phyloP scores from a whole-genome alignment of 2,797 vertebrate genomes.

The Varecia variegata region DNA sequence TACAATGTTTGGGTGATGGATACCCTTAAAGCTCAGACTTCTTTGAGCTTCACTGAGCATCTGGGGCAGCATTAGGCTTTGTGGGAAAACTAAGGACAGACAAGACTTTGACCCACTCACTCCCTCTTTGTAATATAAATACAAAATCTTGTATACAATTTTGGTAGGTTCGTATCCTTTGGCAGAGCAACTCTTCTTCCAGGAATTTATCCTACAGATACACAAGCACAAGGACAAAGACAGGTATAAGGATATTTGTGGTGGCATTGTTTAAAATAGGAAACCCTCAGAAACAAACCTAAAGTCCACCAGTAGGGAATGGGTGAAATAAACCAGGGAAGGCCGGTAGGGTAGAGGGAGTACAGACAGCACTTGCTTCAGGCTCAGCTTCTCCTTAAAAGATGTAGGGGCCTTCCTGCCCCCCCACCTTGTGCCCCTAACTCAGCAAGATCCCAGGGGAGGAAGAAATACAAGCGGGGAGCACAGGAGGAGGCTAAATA shows the following conservation, averaged over 20 bases:
- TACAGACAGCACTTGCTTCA: neutral
- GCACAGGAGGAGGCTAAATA: constrained; percentile 52
- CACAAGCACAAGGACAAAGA: neutral
- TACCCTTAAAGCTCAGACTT: neutral
- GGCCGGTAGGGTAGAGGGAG: too few species aligned
- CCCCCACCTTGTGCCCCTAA: neutral
- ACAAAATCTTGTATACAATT: neutral
- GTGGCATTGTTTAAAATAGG: neutral
- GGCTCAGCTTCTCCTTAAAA: neutral
- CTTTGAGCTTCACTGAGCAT: neutral
- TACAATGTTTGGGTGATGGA: neutral
- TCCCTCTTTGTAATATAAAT: neutral
- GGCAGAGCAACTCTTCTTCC: neutral
- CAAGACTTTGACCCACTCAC: too few species aligned
- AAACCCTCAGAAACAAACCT: neutral
- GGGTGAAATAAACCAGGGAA: neutral
- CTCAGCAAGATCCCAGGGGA: constrained; percentile 29
- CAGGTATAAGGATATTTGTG: neutral
- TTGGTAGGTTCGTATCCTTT: neutral
- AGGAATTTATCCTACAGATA: neutral
- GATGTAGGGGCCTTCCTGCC: neutral
- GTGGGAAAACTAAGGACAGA: neutral
- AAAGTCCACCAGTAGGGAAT: neutral
- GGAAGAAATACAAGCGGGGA: neutral
- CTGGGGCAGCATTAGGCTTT: neutral